Evolutionary conservation across 2,797 vertebrate genomes (phyloP).

Genomic region (Serranus cabrilla): DNA sequence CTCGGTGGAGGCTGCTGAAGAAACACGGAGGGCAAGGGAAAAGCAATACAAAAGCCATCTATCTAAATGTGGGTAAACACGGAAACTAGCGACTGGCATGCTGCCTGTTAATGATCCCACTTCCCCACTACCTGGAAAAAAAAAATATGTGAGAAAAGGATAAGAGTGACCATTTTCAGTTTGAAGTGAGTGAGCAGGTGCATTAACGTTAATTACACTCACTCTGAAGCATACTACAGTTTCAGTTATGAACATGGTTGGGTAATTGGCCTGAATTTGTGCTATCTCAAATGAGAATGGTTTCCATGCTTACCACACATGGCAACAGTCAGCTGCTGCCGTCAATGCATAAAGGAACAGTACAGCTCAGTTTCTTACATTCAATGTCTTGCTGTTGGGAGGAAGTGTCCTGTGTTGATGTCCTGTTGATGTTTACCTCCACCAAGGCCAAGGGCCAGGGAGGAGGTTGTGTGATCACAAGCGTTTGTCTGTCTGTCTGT

Average conservation of each 20-base stretch:
- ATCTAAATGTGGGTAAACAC: not conserved
- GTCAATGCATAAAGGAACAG: not conserved
- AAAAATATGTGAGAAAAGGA: not conserved
- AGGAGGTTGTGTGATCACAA: too few species aligned
- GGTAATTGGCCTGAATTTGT: constrained; percentile 38
- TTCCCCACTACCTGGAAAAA: not conserved
- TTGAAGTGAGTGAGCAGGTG: not conserved
- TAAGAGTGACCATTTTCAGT: not conserved
- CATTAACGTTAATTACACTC: constrained; percentile 12
- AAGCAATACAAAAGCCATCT: not conserved
- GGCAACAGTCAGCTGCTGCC: not conserved
- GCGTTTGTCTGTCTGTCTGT: too few species aligned
- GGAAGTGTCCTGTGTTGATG: too few species aligned
- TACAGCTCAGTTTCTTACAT: not conserved
- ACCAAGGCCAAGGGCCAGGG: too few species aligned
- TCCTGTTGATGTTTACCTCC: not conserved
- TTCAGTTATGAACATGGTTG: not conserved
- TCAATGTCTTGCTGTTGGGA: not conserved
- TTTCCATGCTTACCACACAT: not conserved
- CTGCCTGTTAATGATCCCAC: not conserved
- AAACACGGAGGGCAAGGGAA: not conserved
- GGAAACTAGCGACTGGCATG: not conserved
- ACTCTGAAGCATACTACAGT: not conserved
- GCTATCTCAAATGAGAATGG: constrained; percentile 15
- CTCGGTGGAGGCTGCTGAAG: constrained; percentile 14